Evolutionary conservation across 53 echinoderm and acorn worm genomes (phyloP).

Genomic region (Crossaster papposus): DNA sequence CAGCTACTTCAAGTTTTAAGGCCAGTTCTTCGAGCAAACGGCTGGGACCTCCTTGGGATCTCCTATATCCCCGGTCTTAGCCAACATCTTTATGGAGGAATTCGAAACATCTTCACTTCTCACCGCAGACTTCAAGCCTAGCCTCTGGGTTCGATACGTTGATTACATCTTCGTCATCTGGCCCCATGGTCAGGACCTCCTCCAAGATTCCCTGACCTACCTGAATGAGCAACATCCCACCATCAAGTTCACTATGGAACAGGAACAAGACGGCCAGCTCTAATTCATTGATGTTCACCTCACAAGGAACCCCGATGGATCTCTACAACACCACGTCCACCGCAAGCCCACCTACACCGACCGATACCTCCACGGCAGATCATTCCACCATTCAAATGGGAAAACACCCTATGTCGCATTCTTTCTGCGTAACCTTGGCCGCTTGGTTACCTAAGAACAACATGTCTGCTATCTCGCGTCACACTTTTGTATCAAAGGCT

Average conservation of each 20-base stretch:
- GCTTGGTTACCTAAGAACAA: no score
- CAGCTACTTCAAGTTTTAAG: neutral
- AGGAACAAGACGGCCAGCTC: neutral
- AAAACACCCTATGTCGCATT: no score
- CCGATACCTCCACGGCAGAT: slow-evolving; percentile 8
- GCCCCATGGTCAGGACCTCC: neutral
- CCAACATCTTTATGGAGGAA: slow-evolving; percentile 16
- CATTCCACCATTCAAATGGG: no score
- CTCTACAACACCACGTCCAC: slow-evolving; percentile 7
- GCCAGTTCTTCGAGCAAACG: neutral
- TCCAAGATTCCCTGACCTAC: neutral
- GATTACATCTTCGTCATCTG: slow-evolving; percentile 12
- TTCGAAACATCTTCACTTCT: slow-evolving; percentile 13
- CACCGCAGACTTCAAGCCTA: neutral
- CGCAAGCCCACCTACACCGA: slow-evolving; percentile 31
- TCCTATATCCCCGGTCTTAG: slow-evolving; percentile 5
- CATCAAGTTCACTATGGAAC: slow-evolving; percentile 35
- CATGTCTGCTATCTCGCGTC: no score
- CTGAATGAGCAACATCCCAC: slow-evolving; percentile 16
- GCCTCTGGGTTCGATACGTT: neutral
- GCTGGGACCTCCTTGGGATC: neutral
- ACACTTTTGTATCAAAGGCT: no score
- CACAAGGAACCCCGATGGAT: neutral
- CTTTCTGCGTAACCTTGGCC: no score
- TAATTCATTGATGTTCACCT: neutral